A percentile compares a stretch with the other conserved stretches of the same genome.
Evolutionary conservation across 2,113 vertebrate genomes (phyloP).

Genomic region (Nanorana parkeri): DNA sequence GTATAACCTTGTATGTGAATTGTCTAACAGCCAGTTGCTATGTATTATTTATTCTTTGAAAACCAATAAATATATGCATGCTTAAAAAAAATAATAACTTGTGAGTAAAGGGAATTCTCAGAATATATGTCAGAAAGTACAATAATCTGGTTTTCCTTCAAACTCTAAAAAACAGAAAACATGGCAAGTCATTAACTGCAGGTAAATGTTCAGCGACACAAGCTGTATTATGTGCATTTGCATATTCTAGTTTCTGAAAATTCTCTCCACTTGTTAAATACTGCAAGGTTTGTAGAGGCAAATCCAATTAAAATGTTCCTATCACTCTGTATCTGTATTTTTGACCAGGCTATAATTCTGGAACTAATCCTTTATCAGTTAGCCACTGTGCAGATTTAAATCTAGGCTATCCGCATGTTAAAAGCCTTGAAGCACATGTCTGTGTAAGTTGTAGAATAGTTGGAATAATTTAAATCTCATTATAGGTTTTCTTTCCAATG

Average conservation of each 20-base stretch:
- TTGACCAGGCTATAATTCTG: conserved; percentile 7
- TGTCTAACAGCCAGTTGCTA: no score
- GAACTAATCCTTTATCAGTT: conserved; percentile 40
- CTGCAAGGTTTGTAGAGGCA: conserved; percentile 13
- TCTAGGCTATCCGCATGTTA: neutral
- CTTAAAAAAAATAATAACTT: no score
- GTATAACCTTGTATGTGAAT: no score
- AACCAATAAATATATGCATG: no score
- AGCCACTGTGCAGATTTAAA: conserved; percentile 18
- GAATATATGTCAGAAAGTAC: no score
- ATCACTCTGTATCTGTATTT: conserved; percentile 11
- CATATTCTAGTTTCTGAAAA: conserved; percentile 22
- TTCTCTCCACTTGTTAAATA: conserved; percentile 6
- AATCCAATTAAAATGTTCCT: conserved; percentile 33
- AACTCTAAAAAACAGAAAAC: no score
- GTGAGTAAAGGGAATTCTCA: no score
- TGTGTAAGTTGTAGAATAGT: neutral
- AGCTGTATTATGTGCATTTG: neutral
- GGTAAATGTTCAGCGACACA: conserved; percentile 17
- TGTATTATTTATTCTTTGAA: no score
- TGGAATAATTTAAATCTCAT: neutral
- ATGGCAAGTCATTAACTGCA: neutral
- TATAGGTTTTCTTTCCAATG: neutral
- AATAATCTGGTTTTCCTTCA: no score
- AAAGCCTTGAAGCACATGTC: neutral